Percentiles rank a stretch among this genome's conserved stretches.
Evolutionary conservation across 2,113 vertebrate species (phyloP).

Genomic region (Isichthys henryi): DNA sequence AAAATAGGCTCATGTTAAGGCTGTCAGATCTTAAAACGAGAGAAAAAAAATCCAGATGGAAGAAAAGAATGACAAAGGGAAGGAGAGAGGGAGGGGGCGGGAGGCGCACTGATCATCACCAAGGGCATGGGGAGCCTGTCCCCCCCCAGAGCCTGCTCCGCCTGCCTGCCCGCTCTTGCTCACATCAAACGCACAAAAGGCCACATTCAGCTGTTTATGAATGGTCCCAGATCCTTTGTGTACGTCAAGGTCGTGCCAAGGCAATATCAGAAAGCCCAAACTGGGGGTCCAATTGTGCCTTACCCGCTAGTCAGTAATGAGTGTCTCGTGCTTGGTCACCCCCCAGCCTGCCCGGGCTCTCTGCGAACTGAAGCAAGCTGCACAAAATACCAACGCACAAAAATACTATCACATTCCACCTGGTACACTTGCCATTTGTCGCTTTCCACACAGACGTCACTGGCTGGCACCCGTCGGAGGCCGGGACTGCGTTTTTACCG

Average conservation of each 20-base stretch:
- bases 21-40: not conserved
- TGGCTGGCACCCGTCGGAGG: not conserved
- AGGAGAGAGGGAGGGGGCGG: constrained; percentile 4
- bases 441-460: not conserved
- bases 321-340: constrained; percentile 23
- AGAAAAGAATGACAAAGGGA: not conserved
- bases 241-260: constrained; percentile 36
- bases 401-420: not conserved
- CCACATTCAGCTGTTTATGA: constrained; percentile 32
- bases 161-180: constrained; percentile 22
- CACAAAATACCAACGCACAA: not conserved
- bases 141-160: constrained; percentile 10
- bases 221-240: constrained; percentile 27
- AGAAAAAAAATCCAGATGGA: not conserved
- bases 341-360: not conserved
- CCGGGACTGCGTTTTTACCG: not conserved
- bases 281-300: constrained; percentile 32
- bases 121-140: constrained; percentile 25
- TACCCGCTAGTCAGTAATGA: constrained; percentile 12
- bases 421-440: not conserved
- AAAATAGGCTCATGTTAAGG: not conserved
- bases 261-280: constrained; percentile 27
- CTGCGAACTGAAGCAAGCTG: not conserved
- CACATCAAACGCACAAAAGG: constrained; percentile 29
- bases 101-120: constrained; percentile 26